Conservation (phyloP, 35 echinoderm and acorn worm genomes). For the Amphiura filiformis region DNA sequence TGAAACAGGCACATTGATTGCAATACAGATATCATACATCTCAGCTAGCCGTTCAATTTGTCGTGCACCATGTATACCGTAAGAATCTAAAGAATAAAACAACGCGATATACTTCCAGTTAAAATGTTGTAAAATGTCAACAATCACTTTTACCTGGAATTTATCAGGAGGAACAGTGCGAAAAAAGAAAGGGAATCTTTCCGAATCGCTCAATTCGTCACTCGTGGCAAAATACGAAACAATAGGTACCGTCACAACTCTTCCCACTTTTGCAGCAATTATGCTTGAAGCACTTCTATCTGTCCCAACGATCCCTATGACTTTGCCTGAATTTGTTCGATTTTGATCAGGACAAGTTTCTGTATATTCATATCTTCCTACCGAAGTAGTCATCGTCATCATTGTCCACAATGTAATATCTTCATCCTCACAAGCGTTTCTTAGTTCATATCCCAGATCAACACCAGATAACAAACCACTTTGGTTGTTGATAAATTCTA, state of each 20-base stretch:
- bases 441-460: conserved; percentile 36
- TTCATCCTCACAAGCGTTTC: conserved; percentile 21
- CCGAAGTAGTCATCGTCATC: background rate
- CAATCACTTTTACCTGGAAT: conserved; percentile 2
- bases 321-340: background rate
- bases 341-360: background rate
- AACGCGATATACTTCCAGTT: conserved; percentile 20
- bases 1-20: background rate
- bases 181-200: conserved; percentile 27
- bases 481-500: conserved; percentile 10
- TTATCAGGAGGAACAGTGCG: conserved; percentile 29
- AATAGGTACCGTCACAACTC: background rate
- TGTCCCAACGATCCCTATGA: background rate
- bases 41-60: conserved; percentile 54
- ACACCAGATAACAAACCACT: conserved; percentile 23
- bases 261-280: conserved; percentile 2
- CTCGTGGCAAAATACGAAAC: conserved; percentile 23
- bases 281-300: background rate
- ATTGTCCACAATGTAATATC: conserved; percentile 26
- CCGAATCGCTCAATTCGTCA: conserved; percentile 1
- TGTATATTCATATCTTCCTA: background rate
- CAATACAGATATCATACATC: conserved; percentile 62
- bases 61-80: conserved; percentile 29
- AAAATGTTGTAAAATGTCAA: background rate
- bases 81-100: conserved; percentile 8